These are phyloP conservation scores for Gnathonemus longibarbis DNA, from an alignment of 2,113 vertebrate genomes.

Conservation along the genomic window DNA sequence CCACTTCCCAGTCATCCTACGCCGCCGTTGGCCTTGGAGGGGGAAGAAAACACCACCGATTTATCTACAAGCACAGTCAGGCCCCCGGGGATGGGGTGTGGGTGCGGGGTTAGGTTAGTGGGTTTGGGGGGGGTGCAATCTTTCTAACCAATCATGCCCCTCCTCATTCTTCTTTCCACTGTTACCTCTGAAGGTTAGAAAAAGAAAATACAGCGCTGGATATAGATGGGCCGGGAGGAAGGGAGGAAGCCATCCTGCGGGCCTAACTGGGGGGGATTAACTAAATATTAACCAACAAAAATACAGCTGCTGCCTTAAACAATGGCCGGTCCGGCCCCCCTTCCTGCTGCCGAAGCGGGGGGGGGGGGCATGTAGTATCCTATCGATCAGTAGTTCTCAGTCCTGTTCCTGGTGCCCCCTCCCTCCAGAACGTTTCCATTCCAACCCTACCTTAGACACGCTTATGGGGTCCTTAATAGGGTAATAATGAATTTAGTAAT, in stretches of 20 bases:
- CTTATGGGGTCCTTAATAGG: not conserved
- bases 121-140: not conserved
- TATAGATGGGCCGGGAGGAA: conserved; percentile 64
- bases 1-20: not conserved
- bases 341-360: not conserved
- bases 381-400: not conserved
- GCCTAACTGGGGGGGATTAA: conserved; percentile 66
- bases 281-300: conserved; percentile 73
- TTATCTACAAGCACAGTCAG: not conserved
- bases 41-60: not conserved
- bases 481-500: not conserved
- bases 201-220: conserved; percentile 58
- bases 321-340: not conserved
- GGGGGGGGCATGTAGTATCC: not conserved
- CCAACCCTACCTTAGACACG: not conserved
- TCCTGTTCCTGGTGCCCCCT: not conserved
- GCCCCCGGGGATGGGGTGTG: not conserved
- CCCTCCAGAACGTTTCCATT: not conserved
- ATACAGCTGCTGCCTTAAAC: conserved; percentile 34
- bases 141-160: not conserved
- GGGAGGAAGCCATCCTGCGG: conserved; percentile 59
- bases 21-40: not conserved
- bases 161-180: conserved; percentile 5
- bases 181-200: conserved; percentile 53
- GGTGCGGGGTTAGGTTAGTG: not conserved